phyloP scores from a whole-genome alignment of 1,140 invertebrate genomes.

The Lepidurus couesii region DNA sequence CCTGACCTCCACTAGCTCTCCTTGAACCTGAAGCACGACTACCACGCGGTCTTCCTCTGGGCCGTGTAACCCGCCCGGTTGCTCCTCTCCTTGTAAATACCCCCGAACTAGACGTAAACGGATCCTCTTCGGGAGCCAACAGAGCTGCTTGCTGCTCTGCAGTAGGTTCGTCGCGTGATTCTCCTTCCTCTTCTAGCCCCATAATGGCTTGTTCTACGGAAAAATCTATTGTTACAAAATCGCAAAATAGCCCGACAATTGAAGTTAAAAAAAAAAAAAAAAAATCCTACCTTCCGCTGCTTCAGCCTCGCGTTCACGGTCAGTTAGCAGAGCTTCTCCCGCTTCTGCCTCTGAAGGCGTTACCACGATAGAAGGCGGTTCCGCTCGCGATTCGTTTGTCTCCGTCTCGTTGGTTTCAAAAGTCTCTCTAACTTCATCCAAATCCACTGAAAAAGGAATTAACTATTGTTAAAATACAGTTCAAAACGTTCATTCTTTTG shows the following conservation, averaged over 20 bases:
- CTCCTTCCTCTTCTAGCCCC: background rate
- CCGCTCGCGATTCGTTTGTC: background rate
- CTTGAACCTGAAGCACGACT: background rate
- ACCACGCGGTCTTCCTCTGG: background rate
- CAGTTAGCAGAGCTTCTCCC: background rate
- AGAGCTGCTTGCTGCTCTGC: constrained; percentile 9
- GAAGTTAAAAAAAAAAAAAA: no score
- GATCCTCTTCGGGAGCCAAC: background rate
- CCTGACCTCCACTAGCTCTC: background rate
- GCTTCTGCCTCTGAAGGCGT: background rate
- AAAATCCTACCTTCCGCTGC: background rate
- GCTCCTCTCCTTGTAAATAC: background rate
- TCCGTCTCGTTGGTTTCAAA: background rate
- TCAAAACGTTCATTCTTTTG: background rate
- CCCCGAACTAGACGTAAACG: background rate
- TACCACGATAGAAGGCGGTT: constrained; percentile 22
- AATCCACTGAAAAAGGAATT: background rate
- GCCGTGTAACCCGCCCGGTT: background rate
- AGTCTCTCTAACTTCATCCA: background rate
- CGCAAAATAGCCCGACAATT: no score
- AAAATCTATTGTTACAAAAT: background rate
- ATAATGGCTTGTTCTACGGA: constrained; percentile 11
- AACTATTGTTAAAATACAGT: background rate
- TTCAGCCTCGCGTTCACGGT: constrained; percentile 27
- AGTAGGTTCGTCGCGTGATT: background rate